Base-by-base conservation (phyloP, 2,888 invertebrate species). In the Ochropleura plecta region DNA sequence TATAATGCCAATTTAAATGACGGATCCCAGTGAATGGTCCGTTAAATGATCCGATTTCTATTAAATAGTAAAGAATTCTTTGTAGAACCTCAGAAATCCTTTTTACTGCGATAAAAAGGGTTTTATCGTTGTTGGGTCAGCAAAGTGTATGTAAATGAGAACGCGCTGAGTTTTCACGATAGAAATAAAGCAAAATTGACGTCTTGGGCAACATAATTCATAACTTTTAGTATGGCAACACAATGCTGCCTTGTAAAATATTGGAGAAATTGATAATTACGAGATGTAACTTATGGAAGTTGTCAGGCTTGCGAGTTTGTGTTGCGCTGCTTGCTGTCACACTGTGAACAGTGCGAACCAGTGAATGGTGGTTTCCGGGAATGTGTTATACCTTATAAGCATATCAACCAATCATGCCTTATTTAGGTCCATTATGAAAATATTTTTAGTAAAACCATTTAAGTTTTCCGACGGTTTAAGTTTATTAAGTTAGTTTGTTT, bases 81-180 rank as follows among this genome's bases (percentile, higher is more conserved):
- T 91, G 91, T 92, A 86, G 91, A 92, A 92, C 92, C 92, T 91
- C 90, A 91, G 91, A 93, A 94, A 94, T 93, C 94, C 91, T 92
- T 94, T 94, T 93, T 92, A 92, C 90, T 91, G 88, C 92, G 90
- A 93, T 94, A 93, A 95, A 94, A 95, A 93, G 92, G 94, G 94
- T 92, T 95, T 95, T 95, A 95, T 94, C 92, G 93, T 86, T 91
- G 93, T 93, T 92, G 94, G 95, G 95, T 95, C 95, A 95, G 95
- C 94, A 94, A 94, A 95, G 93, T 95, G 94, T 95, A 95, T 95
- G 95, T 92, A 95, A 95, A 96, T 95, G 93, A 93, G 92, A 89
- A 89, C 90, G 90, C 89, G 90, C 88, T 87, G 90, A 90, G 91
- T 89, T 89, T 92, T 88, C 87, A 87, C 88, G 91, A 93, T 92